Conservation (phyloP, 2,113 vertebrate species). For the Lagenorhynchus albirostris region DNA sequence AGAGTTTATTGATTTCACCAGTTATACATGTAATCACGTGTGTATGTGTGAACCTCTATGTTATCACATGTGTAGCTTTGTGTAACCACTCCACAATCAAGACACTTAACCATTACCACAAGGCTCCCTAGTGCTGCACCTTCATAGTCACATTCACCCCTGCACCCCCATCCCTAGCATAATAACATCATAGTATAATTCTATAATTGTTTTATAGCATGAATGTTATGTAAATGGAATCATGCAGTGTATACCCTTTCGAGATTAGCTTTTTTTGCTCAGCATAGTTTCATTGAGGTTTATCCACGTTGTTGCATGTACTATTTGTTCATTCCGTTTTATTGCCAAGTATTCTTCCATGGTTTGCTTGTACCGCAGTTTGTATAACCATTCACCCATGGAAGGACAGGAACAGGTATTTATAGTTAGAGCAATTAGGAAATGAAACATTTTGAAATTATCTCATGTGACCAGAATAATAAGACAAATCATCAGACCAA, state of each 20-base stretch:
- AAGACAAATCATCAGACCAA: background rate
- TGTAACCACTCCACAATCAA: background rate
- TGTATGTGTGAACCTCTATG: background rate
- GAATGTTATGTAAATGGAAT: background rate
- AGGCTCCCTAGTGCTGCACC: fast-evolving
- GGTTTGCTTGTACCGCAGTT: background rate
- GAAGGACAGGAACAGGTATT: background rate
- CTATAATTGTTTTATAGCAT: background rate
- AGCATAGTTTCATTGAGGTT: background rate
- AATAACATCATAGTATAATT: background rate
- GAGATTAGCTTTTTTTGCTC: background rate
- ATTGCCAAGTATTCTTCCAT: background rate
- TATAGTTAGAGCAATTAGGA: background rate
- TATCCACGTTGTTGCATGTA: background rate
- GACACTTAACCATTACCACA: fast-evolving
- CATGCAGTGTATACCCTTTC: background rate
- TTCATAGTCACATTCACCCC: background rate
- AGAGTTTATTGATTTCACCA: background rate
- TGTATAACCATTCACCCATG: background rate
- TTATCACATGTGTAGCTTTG: background rate
- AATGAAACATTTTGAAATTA: background rate
- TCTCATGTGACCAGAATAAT: background rate
- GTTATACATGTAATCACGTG: background rate
- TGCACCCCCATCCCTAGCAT: fast-evolving
- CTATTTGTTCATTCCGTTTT: background rate